phyloP scores from a whole-genome alignment of 2,113 vertebrate species.

The Chloroceryle aenea region DNA sequence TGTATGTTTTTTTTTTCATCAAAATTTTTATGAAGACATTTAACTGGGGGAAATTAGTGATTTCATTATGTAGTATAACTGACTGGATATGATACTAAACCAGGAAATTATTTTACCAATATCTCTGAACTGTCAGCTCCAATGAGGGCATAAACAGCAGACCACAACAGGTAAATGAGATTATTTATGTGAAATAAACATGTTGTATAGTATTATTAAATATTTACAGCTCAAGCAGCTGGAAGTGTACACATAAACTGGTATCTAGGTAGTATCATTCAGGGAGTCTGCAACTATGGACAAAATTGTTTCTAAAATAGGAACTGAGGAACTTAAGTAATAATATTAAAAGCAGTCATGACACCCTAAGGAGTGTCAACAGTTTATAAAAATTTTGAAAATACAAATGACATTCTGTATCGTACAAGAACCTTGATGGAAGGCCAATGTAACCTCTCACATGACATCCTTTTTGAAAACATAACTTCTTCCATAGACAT shows the following conservation, averaged over 20 bases:
- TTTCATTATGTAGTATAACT: background rate
- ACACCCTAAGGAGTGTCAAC: background rate
- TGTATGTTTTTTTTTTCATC: background rate
- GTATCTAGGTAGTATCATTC: background rate
- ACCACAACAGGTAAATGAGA: background rate
- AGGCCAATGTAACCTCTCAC: background rate
- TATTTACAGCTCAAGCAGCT: background rate
- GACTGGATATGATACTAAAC: background rate
- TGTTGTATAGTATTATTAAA: background rate
- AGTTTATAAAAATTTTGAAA: constrained; percentile 6
- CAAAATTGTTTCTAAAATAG: background rate
- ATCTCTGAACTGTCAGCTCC: background rate
- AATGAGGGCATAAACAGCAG: background rate
- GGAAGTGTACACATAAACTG: background rate
- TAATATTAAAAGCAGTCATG: background rate
- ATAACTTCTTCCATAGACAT: constrained; percentile 32
- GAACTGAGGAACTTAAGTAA: background rate
- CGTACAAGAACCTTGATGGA: constrained; percentile 8
- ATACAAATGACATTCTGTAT: background rate
- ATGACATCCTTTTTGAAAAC: constrained; percentile 19
- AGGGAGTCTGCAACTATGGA: background rate
- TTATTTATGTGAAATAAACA: background rate
- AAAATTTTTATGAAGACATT: background rate
- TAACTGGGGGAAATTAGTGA: background rate
- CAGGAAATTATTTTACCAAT: background rate